Base-by-base conservation (phyloP, 2,888 invertebrate species). In the Cybosia mesomella region DNA sequence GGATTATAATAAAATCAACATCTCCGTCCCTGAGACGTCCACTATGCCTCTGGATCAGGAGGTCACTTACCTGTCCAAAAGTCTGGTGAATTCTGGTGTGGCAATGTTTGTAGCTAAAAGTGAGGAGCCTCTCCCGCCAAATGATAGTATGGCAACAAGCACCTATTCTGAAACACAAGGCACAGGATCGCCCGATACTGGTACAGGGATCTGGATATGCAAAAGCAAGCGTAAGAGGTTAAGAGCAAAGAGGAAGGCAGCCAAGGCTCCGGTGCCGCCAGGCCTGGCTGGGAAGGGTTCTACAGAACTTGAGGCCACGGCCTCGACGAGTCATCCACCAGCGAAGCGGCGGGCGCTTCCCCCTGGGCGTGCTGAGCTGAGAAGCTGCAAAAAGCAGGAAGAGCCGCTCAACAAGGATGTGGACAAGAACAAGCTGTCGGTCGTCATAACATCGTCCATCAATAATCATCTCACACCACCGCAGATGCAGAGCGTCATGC, bases 401-500 rank as follows among this genome's bases (percentile, higher is more conserved):
- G 57, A 28, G 18, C n/a, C 13, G 10, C 18, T 10, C 0, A 7
- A 0, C 10, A 18, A 28, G 10, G 18, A 58, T 18, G 28, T 34
- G n/a, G 9, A 28, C 18, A 32, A 32, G 18, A 28, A 58, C 9
- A 28, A 58, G 2, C 34, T 58, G 18, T 32, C n/a, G 18, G 58
- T 58, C 18, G 32, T 32, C 9, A 58, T 58, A 18, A 34, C 58
- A 58, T 58, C 58, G 18, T 18, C 58, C 15, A 32, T n/a, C 58
- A 28, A n/a, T 55, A 9, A 55, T 3, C 32, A n/a, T 18, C 58
- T 58, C 32, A 58, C 58, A n/a, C 28, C 58, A 9, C 28, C 28
- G 32, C 58, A 58, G 58, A 32, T n/a, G n/a, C 24, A 58, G 9
- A 58, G 18, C 8, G n/a, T 58, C n/a, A 58, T 58, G 58, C 58